Percentiles rank a stretch among this genome's conserved stretches.
phyloP scores from a whole-genome alignment of 1,140 invertebrate species.

The Amphibalanus amphitrite region DNA sequence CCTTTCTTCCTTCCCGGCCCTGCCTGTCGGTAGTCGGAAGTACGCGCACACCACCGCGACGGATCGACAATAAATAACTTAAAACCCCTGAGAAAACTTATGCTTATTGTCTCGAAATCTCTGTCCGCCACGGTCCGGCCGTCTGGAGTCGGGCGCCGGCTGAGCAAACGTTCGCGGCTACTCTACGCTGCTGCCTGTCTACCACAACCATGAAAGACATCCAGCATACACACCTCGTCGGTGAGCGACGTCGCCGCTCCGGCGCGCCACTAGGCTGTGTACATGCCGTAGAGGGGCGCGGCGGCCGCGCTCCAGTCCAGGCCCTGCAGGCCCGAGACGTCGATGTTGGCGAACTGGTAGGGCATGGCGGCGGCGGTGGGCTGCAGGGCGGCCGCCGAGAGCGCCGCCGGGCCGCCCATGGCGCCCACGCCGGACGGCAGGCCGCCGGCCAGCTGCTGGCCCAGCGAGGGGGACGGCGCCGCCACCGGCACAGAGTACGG shows the following conservation, averaged over 20 bases:
- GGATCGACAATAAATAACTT: background rate
- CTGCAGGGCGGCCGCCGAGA: constrained; percentile 25
- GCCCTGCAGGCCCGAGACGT: too few relatives aligned
- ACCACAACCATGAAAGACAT: constrained; percentile 1
- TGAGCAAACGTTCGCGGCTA: background rate
- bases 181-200: background rate
- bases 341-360: constrained; percentile 62
- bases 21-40: background rate
- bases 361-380: constrained; percentile 28
- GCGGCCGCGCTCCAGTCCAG: constrained; percentile 62
- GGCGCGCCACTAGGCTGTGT: background rate
- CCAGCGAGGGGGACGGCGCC: constrained; percentile 31
- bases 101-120: background rate
- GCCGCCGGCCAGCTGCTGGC: constrained; percentile 22
- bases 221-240: background rate
- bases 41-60: background rate
- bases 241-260: too few relatives aligned
- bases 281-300: background rate
- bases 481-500: constrained; percentile 46
- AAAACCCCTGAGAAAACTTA: constrained; percentile 1
- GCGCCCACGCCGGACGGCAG: constrained; percentile 3
- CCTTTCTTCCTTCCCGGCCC: too few relatives aligned
- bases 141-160: background rate
- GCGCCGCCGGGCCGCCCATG: constrained; percentile 31
- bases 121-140: background rate